Percentiles rank a stretch among this genome's conserved stretches.
Evolutionary conservation across 2,888 invertebrate genomes (phyloP).

Genomic region (Sarcophaga caerulescens): DNA sequence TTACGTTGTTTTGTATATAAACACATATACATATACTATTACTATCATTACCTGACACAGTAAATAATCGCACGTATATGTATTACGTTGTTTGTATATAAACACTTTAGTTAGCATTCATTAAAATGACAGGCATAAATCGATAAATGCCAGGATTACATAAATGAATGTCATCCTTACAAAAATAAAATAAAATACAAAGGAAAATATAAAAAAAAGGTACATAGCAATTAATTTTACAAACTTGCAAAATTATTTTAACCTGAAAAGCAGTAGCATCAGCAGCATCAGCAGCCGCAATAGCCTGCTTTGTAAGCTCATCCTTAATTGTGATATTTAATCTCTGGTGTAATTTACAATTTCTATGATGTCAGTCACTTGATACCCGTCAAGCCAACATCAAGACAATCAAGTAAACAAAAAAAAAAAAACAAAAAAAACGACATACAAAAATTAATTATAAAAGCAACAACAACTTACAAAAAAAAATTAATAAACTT

Average conservation of each 20-base stretch:
- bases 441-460: conserved; percentile 54
- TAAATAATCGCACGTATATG: no score
- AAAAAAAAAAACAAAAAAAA: conserved; percentile 8
- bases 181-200: neutral
- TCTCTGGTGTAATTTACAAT: conserved; percentile 38
- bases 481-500: neutral
- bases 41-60: no score
- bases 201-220: neutral
- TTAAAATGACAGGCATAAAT: conserved; percentile 55
- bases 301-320: neutral
- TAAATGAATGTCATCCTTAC: conserved; percentile 29
- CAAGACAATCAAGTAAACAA: neutral
- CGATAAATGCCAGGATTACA: conserved; percentile 56
- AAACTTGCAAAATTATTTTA: no score
- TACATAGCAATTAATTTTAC: neutral
- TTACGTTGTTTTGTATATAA: no score
- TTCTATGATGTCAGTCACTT: conserved; percentile 14
- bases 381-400: neutral
- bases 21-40: no score
- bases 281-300: conserved; percentile 1
- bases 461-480: conserved; percentile 3
- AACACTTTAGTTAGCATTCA: neutral
- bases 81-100: no score
- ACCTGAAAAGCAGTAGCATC: neutral
- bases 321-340: conserved; percentile 21